phyloP scores from a whole-genome alignment of 2,888 invertebrate genomes.

The Zonitis immaculata region DNA sequence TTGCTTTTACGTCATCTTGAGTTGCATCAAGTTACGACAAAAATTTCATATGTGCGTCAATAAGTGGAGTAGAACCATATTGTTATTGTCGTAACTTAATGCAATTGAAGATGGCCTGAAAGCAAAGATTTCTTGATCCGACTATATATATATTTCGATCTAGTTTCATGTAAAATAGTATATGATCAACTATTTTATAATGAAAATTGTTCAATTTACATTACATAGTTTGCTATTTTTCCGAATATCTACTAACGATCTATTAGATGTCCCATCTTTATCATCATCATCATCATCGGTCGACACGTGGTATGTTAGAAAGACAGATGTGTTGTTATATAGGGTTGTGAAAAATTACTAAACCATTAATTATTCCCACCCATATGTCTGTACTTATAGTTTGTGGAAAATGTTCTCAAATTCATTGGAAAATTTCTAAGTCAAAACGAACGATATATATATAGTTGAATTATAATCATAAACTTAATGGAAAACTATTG shows the following conservation, averaged over 20 bases:
- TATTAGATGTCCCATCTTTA: constrained; percentile 41
- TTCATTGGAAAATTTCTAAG: background rate
- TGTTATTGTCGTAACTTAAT: too few species aligned
- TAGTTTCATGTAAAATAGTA: too few species aligned
- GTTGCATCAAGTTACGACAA: too few species aligned
- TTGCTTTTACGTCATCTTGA: too few species aligned
- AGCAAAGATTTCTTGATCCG: too few species aligned
- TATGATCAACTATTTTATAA: too few species aligned
- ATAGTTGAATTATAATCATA: constrained; percentile 9
- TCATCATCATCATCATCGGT: too few species aligned
- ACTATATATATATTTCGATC: too few species aligned
- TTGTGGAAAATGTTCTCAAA: background rate
- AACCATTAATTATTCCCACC: constrained; percentile 43
- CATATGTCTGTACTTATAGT: constrained; percentile 12
- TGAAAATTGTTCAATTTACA: background rate
- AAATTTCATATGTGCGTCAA: too few species aligned
- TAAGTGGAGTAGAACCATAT: too few species aligned
- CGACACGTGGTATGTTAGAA: constrained; percentile 35
- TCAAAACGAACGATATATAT: constrained; percentile 1
- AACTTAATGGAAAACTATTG: constrained; percentile 23
- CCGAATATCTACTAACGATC: constrained; percentile 36
- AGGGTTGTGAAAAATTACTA: constrained; percentile 45
- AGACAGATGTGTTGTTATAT: constrained; percentile 40
- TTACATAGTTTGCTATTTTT: background rate
- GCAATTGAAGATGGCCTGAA: too few species aligned